A percentile compares a stretch with the other conserved stretches of the same genome.
Conservation (phyloP, 2,797 vertebrate species). For the Scarus forsteni region DNA sequence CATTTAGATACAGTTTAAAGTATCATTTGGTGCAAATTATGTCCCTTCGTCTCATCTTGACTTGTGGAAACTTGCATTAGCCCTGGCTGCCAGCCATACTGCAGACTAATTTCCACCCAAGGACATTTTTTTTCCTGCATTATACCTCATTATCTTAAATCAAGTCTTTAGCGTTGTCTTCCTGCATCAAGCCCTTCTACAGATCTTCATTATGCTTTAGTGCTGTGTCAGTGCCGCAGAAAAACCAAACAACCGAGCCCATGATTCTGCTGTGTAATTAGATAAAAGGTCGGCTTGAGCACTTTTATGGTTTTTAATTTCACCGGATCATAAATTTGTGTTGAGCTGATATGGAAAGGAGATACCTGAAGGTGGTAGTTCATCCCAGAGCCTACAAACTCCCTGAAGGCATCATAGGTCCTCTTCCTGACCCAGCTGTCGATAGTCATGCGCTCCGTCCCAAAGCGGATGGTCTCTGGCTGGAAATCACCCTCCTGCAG, state of each 20-base stretch:
- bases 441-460: conserved; percentile 96
- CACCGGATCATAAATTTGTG: neutral
- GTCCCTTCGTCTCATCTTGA: conserved; percentile 10
- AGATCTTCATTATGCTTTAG: conserved; percentile 13
- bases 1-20: neutral
- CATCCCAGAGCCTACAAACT: conserved; percentile 95
- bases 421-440: conserved; percentile 97
- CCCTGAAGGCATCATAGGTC: conserved; percentile 94
- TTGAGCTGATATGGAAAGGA: neutral
- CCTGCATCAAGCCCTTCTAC: neutral
- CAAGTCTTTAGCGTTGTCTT: conserved; percentile 10
- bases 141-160: conserved; percentile 15
- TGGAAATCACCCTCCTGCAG: conserved; percentile 93
- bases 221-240: neutral
- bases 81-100: conserved; percentile 5
- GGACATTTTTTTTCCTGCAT: neutral
- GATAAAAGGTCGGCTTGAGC: neutral
- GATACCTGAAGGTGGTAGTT: conserved; percentile 96
- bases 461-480: conserved; percentile 94
- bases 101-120: conserved; percentile 12
- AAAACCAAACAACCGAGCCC: neutral
- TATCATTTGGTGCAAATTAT: neutral
- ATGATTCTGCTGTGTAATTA: neutral
- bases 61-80: conserved; percentile 8
- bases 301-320: neutral